Evolutionary conservation across 1,140 invertebrate species (phyloP), one percentile per base, ranked within the genome.

Genomic region (Ptiloglossa arizonensis): DNA sequence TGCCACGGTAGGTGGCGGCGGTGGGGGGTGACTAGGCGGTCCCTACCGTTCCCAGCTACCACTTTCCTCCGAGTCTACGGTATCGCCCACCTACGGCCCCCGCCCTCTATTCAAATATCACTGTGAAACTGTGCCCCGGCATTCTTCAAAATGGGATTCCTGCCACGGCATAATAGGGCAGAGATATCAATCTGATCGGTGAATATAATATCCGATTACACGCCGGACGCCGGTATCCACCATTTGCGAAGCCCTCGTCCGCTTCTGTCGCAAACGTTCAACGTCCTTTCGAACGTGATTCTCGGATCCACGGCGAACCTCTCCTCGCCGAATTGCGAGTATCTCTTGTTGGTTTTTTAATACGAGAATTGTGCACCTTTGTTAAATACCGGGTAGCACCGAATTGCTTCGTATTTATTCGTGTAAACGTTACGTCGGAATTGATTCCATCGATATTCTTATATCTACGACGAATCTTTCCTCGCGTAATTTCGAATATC

Each of bases 191-290:
- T 86, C 74, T 73, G 67, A 82, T 87, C 74, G 63, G 59, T 73
- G 81, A 84, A 84, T 87, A 87, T 87, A 84, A 87, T 87, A 87
- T 87, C 85, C 81, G 85, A 87, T 87, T 87, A 86, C 84, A 77
- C 62, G 64, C 44, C 46, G 67, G 54, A 64, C 67, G 76, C 48
- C 38, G 35, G 35, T 46, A 35, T 73, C 27, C 60, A 6, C 66
- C 13, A 5, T 13, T n/a, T n/a, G 19, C 4, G 35, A 19, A 24
- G 24, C 19, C 13, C 19, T 13, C 46, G 6, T 27, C n/a, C 46
- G 27, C 19, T 11, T 24, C 48, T n/a, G 29, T 22, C 19, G 32
- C 1, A n/a, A 5, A 70, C 66, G 15, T 70, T 76, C 38, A 76
- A 77, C 15, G 32, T 69, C 66, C 62, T n/a, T 5, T 1, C 17